Evolutionary conservation across 2,797 vertebrate species (phyloP), one percentile per base, ranked within the genome.

Genomic region (Rhinoraja longicauda): DNA sequence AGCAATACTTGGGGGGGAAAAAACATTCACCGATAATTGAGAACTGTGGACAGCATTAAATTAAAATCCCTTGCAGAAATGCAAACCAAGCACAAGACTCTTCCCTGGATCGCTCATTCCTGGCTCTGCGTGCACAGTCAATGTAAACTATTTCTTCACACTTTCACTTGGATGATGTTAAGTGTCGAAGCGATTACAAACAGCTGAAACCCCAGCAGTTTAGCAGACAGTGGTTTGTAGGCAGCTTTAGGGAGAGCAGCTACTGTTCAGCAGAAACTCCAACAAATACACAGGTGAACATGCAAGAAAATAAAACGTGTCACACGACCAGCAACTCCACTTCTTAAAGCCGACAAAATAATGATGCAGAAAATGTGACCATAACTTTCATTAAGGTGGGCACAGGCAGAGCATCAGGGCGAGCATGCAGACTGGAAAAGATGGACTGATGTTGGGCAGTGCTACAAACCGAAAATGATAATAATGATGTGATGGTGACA

Each of bases 371-470:
- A 79, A 79, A 81, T 81, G 62, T 45, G 92, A 9, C 72, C 93
- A 4, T 93, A 75, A 93, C 45, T 94, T 94, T 93, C 21, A 0
- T 90, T 81, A 94, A 95, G 95, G 95, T 94, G 95, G 95, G 95
- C 70, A 91, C 94, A 94, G 94, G 95, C 94, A 94, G 97, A 97
- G 96, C 96, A 95, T 96, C 96, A 96, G 97, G 97, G 97, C 96
- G 96, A 97, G 97, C 97, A 97, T 97, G 96, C 96, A 96, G 96
- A 96, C 96, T 94, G 94, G 94, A 95, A 96, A 93, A 24, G 94
- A 95, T 96, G 94, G 93, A 94, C 93, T 70, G 84, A 70, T 73
- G 93, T 84, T 84, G 75, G 57, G 29, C 67, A 73, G 72, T 73
- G 88, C 93, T 90, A 53, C 59, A 77, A 53, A 76, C 45, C 21